Base-by-base conservation (phyloP, 2,797 vertebrate genomes). In the Lemur catta region DNA sequence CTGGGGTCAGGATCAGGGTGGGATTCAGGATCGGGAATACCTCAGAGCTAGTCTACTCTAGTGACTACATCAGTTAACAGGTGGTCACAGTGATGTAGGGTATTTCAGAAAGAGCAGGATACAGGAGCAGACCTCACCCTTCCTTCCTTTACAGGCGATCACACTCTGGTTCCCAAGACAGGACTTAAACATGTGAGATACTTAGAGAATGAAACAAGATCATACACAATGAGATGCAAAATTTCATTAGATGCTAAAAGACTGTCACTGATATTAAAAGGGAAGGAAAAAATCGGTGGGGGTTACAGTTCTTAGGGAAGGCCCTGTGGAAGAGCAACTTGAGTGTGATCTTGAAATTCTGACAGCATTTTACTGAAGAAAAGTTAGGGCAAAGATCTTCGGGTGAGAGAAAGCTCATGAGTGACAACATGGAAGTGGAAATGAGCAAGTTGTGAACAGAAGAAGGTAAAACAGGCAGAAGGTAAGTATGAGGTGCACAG, bases 151-250 rank as follows among this genome's bases (percentile, higher is more conserved):
- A 82, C 8, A 48, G 52, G 20, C 8, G 17, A 48, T 85, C n/a
- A 84, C 6, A 63, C 1, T 63, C 35, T 89, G 26, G 8, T 48
- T 95, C 50, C 26, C 30, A 81, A 63, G 33, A n/a, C 2, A 57
- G 76, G 24, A 85, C 38, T 89, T 75, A 69, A 22, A 88, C 74
- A 81, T 59, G 43, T 14, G 26, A 93, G 18, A 59, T 20, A 94
- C 86, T 89, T 33, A 91, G 50, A 79, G 18, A 92, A 67, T 28
- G 33, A 90, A 89, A 91, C 48, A 85, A 57, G 50, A 76, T 84
- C 14, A 80, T 22, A 76, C 50, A 95, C 22, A 72, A 65, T 63
- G 33, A 93, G 33, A 28, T 84, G 13, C 18, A 81, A 79, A 95
- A 75, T 74, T 78, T 63, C 28, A 63, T 26, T 6, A 65, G 46